phyloP scores from a whole-genome alignment of 2,797 vertebrate genomes.

The Urophycis tenuis region DNA sequence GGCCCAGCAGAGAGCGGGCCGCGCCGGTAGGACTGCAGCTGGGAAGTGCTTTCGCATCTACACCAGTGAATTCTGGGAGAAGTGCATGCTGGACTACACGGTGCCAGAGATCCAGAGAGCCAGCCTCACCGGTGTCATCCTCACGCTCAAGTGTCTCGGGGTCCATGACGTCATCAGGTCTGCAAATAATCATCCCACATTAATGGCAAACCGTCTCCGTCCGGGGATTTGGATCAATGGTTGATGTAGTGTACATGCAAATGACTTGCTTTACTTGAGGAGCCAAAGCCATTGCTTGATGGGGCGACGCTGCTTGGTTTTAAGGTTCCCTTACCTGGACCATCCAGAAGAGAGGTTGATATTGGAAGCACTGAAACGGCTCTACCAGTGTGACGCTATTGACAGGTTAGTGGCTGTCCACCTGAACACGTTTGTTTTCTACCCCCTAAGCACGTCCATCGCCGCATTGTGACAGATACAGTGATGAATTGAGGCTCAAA shows the following conservation, averaged over 20 bases:
- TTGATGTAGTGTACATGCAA: neutral
- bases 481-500: neutral
- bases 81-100: conserved; percentile 90
- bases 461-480: neutral
- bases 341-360: conserved; percentile 89
- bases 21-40: conserved; percentile 85
- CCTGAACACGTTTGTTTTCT: neutral
- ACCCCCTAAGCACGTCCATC: neutral
- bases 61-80: conserved; percentile 88
- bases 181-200: neutral
- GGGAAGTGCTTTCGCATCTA: conserved; percentile 92
- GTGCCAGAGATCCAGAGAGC: conserved; percentile 92
- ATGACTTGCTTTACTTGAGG: neutral
- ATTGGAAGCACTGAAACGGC: conserved; percentile 88
- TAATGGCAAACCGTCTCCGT: neutral
- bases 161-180: conserved; percentile 97
- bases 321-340: conserved; percentile 92
- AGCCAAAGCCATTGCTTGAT: neutral
- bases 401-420: conserved; percentile 76
- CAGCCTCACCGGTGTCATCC: conserved; percentile 86
- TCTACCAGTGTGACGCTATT: conserved; percentile 92
- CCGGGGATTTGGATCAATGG: neutral
- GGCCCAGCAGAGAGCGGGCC: conserved; percentile 85
- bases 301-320: neutral
- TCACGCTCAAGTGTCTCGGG: conserved; percentile 92